phyloP scores from a whole-genome alignment of 2,888 invertebrate genomes.

The Chalcis sispes region DNA sequence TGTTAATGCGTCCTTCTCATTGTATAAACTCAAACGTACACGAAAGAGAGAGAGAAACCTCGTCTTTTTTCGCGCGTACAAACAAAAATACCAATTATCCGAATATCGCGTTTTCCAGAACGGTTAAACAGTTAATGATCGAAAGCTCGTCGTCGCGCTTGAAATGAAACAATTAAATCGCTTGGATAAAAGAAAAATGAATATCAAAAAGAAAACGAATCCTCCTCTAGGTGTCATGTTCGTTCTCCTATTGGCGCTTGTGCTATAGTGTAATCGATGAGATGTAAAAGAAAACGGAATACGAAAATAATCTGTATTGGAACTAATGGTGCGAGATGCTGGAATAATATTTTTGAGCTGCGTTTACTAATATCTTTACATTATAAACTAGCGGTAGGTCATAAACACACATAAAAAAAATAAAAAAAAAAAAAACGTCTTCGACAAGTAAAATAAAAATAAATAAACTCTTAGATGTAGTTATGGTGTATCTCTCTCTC shows the following conservation, averaged over 20 bases:
- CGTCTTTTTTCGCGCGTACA: neutral
- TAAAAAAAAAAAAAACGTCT: neutral
- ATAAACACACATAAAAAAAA: slow-evolving; percentile 29
- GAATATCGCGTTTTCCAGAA: neutral
- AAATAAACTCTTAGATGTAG: slow-evolving; percentile 60
- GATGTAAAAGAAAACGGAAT: slow-evolving; percentile 6
- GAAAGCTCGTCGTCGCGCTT: too few species aligned
- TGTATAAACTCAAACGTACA: slow-evolving; percentile 25
- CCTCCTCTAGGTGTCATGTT: neutral
- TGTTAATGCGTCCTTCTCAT: slow-evolving; percentile 23
- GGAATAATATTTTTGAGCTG: slow-evolving; percentile 71
- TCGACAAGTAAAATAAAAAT: neutral
- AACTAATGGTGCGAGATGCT: slow-evolving; percentile 61
- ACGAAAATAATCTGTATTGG: neutral
- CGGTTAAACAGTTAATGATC: too few species aligned
- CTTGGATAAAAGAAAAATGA: too few species aligned
- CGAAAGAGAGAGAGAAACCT: slow-evolving; percentile 17
- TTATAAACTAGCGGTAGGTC: slow-evolving; percentile 55
- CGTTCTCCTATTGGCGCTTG: neutral
- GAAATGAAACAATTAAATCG: too few species aligned
- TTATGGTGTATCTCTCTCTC: slow-evolving; percentile 57
- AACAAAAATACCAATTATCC: neutral
- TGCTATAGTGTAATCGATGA: too few species aligned
- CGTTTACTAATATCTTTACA: slow-evolving; percentile 63
- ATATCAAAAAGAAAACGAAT: neutral